These are phyloP conservation scores for Echiichthys vipera DNA, from an alignment of 2,797 vertebrate species.

Conservation along the genomic window DNA sequence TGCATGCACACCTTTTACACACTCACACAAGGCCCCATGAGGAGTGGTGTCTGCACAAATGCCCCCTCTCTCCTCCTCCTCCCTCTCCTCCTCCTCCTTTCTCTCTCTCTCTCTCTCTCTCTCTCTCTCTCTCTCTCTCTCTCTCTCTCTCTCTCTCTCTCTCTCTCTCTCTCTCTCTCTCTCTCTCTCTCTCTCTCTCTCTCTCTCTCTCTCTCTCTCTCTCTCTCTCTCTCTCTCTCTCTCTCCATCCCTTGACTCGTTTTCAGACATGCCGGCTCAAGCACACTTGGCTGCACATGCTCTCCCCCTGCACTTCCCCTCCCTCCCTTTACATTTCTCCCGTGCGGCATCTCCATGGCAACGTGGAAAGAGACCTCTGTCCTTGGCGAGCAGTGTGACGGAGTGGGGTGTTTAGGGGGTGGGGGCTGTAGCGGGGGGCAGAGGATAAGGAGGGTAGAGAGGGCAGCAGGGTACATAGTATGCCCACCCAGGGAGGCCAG, in stretches of 20 bases:
- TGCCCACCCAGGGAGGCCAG: constrained; percentile 77
- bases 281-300: constrained; percentile 86
- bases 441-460: constrained; percentile 63
- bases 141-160: constrained; percentile 46
- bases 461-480: constrained; percentile 54
- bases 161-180: constrained; percentile 42
- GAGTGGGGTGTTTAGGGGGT: constrained; percentile 75
- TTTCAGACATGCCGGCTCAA: constrained; percentile 85
- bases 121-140: constrained; percentile 42
- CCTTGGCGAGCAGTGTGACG: constrained; percentile 83
- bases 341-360: constrained; percentile 88
- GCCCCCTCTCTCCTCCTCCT: constrained; percentile 47
- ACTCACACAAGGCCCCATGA: constrained; percentile 73
- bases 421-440: constrained; percentile 13
- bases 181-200: constrained; percentile 47
- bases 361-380: constrained; percentile 87
- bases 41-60: constrained; percentile 79
- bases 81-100: constrained; percentile 46
- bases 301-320: constrained; percentile 59
- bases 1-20: constrained; percentile 74
- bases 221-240: constrained; percentile 24
- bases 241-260: constrained; percentile 72
- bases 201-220: constrained; percentile 36
- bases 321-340: constrained; percentile 82
- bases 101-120: constrained; percentile 46